Evolutionary conservation across 1,140 invertebrate species (phyloP), one percentile per base, ranked within the genome.

Genomic region (Leptopilina boulardi): DNA sequence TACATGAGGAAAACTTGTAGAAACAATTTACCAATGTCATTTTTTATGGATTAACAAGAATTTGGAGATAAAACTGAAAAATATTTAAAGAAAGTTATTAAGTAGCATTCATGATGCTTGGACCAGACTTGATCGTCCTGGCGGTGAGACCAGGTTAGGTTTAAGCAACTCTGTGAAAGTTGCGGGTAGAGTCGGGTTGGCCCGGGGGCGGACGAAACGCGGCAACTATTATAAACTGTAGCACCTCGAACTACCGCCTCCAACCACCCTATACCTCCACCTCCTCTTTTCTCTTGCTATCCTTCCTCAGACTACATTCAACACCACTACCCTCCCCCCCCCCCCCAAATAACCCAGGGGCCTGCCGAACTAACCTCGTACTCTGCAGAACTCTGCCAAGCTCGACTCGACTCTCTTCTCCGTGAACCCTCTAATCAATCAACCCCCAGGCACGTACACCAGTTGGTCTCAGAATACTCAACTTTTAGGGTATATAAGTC

Each of bases 151-250:
- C 77, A 89, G 87, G 88, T 88, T 89, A 89, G 89, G 89, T 91
- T 91, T 91, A 90, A 90, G 89, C 89, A 91, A 91, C 89, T 91
- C 87, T 87, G 88, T 87, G 84, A 88, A 90, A 90, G 89, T 91
- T 90, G 89, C 83, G 87, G 85, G 81, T 66, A 86, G 89, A 84
- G 87, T 87, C 85, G 87, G 87, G 88, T 87, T 85, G 84, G 88
- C 88, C 86, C 84, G 86, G 86, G 87, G 89, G 87, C 87, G 87
- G 79, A 80, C 82, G 77, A 79, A 77, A 81, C 81, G 85, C 84
- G 86, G 88, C 87, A 91, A 91, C 90, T 91, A 91, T 91, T 91
- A 91, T 91, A 91, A 91, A 91, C 90, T 91, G 88, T 90, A 91
- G 89, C 89, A 91, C 90, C 89, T 91, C 89, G 89, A 91, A 91